Base-by-base conservation (phyloP, 2,888 invertebrate genomes). In the Machimus rusticus region DNA sequence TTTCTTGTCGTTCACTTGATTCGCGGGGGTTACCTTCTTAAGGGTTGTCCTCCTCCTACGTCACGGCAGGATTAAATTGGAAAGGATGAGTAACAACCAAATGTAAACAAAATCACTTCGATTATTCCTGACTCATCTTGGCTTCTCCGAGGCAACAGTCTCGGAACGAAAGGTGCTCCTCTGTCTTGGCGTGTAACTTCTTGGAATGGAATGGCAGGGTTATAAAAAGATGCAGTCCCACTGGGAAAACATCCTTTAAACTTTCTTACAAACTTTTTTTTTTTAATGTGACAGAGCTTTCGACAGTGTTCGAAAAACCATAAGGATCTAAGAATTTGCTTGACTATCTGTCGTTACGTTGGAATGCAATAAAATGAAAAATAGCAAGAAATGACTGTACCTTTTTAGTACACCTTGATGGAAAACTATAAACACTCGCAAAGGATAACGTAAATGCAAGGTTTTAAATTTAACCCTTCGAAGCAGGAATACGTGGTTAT, bases 61-160 rank as follows among this genome's bases (percentile, higher is more conserved):
- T 23, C 28, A 19, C 66, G 23, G 28, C 28, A 6, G 12, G 28
- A 66, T 66, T 66, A 51, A 51, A n/a, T 23, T 23, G 14, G 23
- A 51, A 51, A 28, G 79, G 34, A 34, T 28, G 79, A 79, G 46
- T 79, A 51, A 37, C 46, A 79, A 31, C 51, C 28, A 55, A 51
- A 79, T 79, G 51, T 51, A 51, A 79, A 79, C 46, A 79, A 79
- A 79, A 79, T 79, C 51, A 79, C 79, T 79, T 79, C 51, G 79
- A 79, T 51, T 51, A 79, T 79, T 51, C 79, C 51, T 28, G 51
- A 79, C 79, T 66, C 79, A 78, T 46, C 46, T 66, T 28, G 66
- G 23, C 28, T 66, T 66, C 66, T 23, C 28, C 28, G 9, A 66
- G 66, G 66, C 9, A 66, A 66, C 66, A 5, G 51, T 66, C 4